phyloP scores from a whole-genome alignment of 2,888 invertebrate genomes.

The Linnaemya tessellans region DNA sequence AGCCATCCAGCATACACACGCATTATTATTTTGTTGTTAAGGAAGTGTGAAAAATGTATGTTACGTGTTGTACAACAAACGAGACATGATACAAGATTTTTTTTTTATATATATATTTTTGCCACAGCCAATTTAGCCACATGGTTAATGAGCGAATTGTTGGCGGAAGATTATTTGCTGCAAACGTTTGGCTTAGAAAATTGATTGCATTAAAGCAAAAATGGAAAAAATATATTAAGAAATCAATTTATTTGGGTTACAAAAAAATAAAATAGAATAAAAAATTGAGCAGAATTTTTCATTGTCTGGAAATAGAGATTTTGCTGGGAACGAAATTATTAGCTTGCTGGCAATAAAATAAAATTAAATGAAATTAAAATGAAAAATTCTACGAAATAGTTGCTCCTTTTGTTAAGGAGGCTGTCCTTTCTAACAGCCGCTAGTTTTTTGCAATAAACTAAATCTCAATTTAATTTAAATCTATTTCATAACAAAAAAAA shows the following conservation, averaged over 20 bases:
- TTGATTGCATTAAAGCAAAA: constrained; percentile 33
- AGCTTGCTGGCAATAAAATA: background rate
- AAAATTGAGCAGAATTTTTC: background rate
- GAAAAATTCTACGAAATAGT: background rate
- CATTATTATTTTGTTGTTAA: constrained; percentile 66
- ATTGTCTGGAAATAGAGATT: constrained; percentile 7
- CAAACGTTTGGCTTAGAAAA: constrained; percentile 14
- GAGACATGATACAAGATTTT: constrained; percentile 1
- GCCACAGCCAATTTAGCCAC: constrained; percentile 53
- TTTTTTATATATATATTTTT: background rate
- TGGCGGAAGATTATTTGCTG: constrained; percentile 14
- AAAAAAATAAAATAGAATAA: constrained; percentile 7
- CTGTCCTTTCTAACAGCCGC: no score
- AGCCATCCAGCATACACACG: constrained; percentile 44
- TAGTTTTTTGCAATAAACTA: background rate
- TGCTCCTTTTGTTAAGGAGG: no score
- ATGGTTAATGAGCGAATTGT: constrained; percentile 52
- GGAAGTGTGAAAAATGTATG: constrained; percentile 71
- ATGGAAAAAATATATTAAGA: background rate
- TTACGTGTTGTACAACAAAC: constrained; percentile 67
- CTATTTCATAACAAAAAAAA: background rate
- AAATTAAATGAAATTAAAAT: background rate
- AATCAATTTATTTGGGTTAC: constrained; percentile 38
- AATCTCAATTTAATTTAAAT: no score
- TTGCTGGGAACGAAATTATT: background rate